Evolutionary conservation across 2,888 invertebrate genomes (phyloP), one percentile per base, ranked within the genome.

Genomic region (Tanypteryx hageni): DNA sequence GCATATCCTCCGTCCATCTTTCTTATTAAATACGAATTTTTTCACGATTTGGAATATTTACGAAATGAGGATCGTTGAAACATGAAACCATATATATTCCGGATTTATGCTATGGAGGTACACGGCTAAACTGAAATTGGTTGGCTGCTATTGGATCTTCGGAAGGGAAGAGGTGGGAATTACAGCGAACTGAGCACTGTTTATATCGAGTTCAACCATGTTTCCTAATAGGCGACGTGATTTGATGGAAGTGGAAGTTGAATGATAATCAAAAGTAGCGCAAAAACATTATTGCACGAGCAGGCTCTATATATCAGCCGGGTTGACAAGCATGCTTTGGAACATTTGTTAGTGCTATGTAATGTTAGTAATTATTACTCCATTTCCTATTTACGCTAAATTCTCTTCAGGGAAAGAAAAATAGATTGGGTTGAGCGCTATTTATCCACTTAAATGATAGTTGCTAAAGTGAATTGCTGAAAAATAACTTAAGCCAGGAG

Each of bases 241-340:
- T 68, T 68, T 18, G n/a, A 68, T n/a, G 68, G n/a, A 13, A 68
- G 10, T n/a, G 68, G 13, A 68, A 9, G 68, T 68, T 9, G 68
- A 68, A 2, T 13, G 68, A n/a, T 10, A 22, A 68, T 68, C 16
- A 68, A 68, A 68, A 68, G 64, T 22, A 22, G 11, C 68, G n/a
- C 2, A 10, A 9, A 68, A 22, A 68, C n/a, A 22, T 68, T 68
- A 68, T 68, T 68, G 22, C n/a, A 68, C 18, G 64, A 11, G 14
- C n/a, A 16, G 68, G 22, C 9, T 68, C 68, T 18, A 18, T 68
- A n/a, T 68, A 68, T 68, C 68, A 68, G 22, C 18, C 9, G 68
- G 68, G 18, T n/a, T 68, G 68, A 68, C 68, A 22, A 68, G 68
- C n/a, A 68, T 68, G 22, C 68, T 68, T 68, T 18, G 68, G 68